Conservation (phyloP, 2,888 invertebrate species). For the Calameuta filiformis region DNA sequence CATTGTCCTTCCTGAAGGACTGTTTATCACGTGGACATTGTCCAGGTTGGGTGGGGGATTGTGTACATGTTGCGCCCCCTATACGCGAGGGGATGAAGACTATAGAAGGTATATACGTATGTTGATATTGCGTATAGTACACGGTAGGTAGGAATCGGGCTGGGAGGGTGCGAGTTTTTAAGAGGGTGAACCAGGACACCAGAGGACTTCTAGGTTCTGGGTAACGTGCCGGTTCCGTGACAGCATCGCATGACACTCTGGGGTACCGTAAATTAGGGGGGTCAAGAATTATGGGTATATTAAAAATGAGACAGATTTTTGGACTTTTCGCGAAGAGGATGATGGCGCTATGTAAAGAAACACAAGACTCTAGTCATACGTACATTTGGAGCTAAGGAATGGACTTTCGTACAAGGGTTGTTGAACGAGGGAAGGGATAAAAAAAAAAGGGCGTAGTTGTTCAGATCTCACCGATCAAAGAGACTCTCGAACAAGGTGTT, state of each 20-base stretch:
- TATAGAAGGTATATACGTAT: background rate
- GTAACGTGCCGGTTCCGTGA: conserved; percentile 23
- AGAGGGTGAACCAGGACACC: background rate
- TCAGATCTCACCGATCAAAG: conserved; percentile 28
- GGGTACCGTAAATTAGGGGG: conserved; percentile 17
- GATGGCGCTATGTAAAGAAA: background rate
- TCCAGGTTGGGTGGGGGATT: conserved; percentile 35
- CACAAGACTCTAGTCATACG: background rate
- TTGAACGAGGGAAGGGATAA: conserved; percentile 15
- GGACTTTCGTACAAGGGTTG: background rate
- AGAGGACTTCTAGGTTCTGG: conserved; percentile 12
- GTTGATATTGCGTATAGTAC: background rate
- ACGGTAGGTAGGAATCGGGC: conserved; percentile 6
- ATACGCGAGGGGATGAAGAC: background rate
- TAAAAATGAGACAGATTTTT: conserved; percentile 20
- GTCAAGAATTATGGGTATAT: conserved; percentile 19
- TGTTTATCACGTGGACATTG: conserved; percentile 43
- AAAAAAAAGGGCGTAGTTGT: conserved; percentile 49
- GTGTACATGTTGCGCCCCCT: background rate
- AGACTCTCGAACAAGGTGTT: background rate
- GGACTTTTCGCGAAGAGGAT: background rate
- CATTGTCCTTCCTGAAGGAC: conserved; percentile 26
- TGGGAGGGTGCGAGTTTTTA: conserved; percentile 17
- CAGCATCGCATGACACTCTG: conserved; percentile 16
- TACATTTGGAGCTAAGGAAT: background rate